Conservation (phyloP, 2,113 vertebrate species). For the Sander lucioperca region DNA sequence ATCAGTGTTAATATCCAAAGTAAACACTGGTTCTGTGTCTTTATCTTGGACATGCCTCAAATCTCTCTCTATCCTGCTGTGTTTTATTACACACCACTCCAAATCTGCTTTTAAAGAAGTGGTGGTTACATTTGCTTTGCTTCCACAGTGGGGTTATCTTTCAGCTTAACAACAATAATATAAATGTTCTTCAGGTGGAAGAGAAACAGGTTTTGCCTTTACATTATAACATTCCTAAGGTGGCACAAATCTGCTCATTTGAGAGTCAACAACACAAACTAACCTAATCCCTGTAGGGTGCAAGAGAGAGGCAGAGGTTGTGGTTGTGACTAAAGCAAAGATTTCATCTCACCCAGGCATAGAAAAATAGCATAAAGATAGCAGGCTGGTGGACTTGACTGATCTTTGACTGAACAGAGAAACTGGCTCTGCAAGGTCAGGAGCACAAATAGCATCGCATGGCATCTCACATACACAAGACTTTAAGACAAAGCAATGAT, state of each 20-base stretch:
- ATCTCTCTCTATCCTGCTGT: slow-evolving; percentile 11
- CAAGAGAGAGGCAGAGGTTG: background rate
- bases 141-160: background rate
- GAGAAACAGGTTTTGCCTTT: background rate
- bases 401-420: slow-evolving; percentile 36
- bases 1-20: slow-evolving; percentile 14
- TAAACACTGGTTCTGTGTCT: slow-evolving; percentile 22
- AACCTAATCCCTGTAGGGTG: background rate
- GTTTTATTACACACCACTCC: slow-evolving; percentile 14
- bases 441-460: slow-evolving; percentile 42
- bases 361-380: slow-evolving; percentile 25
- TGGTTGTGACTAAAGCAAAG: slow-evolving; percentile 17
- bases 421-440: slow-evolving; percentile 45
- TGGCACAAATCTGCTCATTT: slow-evolving; percentile 4
- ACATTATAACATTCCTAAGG: background rate
- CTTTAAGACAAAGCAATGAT: slow-evolving; percentile 2
- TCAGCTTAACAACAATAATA: background rate
- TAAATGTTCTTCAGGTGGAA: background rate
- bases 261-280: slow-evolving; percentile 23
- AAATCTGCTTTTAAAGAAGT: slow-evolving; percentile 1
- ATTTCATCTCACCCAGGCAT: slow-evolving; percentile 6
- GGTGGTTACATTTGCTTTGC: background rate
- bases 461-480: slow-evolving; percentile 38
- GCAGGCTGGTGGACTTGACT: background rate
- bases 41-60: slow-evolving; percentile 20